Conservation (phyloP, 2,797 vertebrate species). For the Pipistrellus nathusii region DNA sequence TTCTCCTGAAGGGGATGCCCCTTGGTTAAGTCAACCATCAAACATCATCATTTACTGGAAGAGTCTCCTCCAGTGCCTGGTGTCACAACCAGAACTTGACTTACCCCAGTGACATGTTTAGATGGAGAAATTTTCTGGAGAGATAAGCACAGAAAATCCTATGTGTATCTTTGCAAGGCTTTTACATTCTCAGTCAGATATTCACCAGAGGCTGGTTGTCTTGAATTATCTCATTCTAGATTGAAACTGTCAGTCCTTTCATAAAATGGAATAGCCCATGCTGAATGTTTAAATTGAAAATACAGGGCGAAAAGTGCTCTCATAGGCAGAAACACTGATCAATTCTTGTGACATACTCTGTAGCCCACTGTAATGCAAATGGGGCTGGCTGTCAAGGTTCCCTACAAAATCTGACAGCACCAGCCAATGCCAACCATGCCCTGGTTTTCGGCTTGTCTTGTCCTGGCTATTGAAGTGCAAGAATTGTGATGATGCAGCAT, state of each 20-base stretch:
- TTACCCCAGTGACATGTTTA: neutral
- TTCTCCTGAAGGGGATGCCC: neutral
- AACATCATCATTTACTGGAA: neutral
- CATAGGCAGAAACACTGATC: slow-evolving; percentile 64
- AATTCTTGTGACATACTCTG: slow-evolving; percentile 61
- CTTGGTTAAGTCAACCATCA: neutral
- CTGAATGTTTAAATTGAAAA: slow-evolving; percentile 78
- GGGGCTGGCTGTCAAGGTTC: slow-evolving; percentile 63
- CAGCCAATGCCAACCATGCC: slow-evolving; percentile 54
- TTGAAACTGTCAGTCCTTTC: slow-evolving; percentile 68
- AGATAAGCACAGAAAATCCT: neutral
- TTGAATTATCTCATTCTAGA: slow-evolving; percentile 72
- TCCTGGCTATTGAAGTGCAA: slow-evolving; percentile 26
- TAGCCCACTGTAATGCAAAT: slow-evolving; percentile 61
- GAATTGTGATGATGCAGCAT: neutral
- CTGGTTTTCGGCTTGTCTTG: slow-evolving; percentile 26
- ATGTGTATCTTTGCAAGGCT: neutral
- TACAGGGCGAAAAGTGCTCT: slow-evolving; percentile 55
- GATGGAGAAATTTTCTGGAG: neutral
- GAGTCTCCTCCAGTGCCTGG: neutral
- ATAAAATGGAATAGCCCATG: slow-evolving; percentile 70
- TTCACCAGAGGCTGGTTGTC: slow-evolving; percentile 62
- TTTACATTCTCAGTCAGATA: slow-evolving; percentile 64
- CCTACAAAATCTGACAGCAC: slow-evolving; percentile 61
- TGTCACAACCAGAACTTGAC: neutral